Percentiles rank a stretch among this genome's conserved stretches.
phyloP scores from a whole-genome alignment of 2,797 vertebrate species.

The Luscinia luscinia region DNA sequence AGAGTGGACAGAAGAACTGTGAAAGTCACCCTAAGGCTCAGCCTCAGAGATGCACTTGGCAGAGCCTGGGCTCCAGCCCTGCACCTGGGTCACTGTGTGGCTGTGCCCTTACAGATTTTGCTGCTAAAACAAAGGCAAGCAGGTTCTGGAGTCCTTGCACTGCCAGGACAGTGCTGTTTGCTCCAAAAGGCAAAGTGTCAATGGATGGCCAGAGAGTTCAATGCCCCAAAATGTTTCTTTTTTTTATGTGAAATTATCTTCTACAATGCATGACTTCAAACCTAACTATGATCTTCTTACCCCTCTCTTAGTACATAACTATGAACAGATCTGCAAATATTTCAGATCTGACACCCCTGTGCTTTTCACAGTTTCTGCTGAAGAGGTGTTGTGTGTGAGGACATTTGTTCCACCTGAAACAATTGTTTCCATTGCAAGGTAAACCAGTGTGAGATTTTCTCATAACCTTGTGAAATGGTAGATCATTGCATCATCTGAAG shows the following conservation, averaged over 20 bases:
- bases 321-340: not conserved
- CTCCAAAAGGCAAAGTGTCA: not conserved
- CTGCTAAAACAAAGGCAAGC: not conserved
- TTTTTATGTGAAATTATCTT: not conserved
- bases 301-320: not conserved
- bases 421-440: not conserved
- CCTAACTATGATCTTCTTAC: not conserved
- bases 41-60: not conserved
- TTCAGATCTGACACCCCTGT: not conserved
- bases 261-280: not conserved
- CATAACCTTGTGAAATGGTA: not conserved
- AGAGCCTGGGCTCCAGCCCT: not conserved
- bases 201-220: not conserved
- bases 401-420: not conserved
- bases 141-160: not conserved
- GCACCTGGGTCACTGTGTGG: fast-evolving
- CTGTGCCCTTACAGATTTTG: not conserved
- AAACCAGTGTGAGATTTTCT: not conserved
- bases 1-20: not conserved
- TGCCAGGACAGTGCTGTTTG: not conserved
- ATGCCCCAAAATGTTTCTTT: not conserved
- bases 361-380: not conserved
- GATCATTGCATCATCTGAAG: not conserved
- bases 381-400: not conserved
- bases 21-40: not conserved